These are phyloP conservation scores for Tortrix viridana DNA, from an alignment of 2,888 invertebrate species.

Conservation along the genomic window DNA sequence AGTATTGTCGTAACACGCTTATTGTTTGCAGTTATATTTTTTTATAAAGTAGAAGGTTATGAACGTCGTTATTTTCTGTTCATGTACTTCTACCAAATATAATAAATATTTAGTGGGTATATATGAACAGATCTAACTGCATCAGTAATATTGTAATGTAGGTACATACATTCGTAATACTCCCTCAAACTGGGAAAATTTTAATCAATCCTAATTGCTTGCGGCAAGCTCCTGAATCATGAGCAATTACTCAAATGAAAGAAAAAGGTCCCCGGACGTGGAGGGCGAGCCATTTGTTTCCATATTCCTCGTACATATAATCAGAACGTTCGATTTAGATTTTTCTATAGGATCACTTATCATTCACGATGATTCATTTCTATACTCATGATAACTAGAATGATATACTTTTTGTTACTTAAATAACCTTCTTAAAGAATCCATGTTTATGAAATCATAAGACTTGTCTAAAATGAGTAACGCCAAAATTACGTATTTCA, in stretches of 20 bases:
- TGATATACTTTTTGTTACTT: too few relatives aligned
- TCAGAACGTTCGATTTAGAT: neutral
- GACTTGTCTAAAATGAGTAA: too few relatives aligned
- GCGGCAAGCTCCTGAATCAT: slow-evolving; percentile 60
- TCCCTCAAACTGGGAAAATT: slow-evolving; percentile 55
- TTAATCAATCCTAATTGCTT: slow-evolving; percentile 70
- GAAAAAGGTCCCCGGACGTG: slow-evolving; percentile 46
- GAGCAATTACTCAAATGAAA: slow-evolving; percentile 70
- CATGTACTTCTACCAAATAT: too few relatives aligned
- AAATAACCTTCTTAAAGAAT: too few relatives aligned
- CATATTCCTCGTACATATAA: slow-evolving; percentile 30
- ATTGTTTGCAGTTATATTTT: too few relatives aligned
- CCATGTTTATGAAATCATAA: too few relatives aligned
- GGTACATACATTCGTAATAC: slow-evolving; percentile 32
- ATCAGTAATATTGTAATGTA: slow-evolving; percentile 12
- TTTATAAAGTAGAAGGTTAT: too few relatives aligned
- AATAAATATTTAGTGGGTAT: neutral
- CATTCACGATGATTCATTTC: neutral
- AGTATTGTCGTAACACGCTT: slow-evolving; percentile 16
- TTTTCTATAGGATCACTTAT: neutral
- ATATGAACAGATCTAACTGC: neutral
- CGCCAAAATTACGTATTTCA: too few relatives aligned
- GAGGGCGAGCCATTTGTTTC: slow-evolving; percentile 46
- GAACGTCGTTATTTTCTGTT: too few relatives aligned
- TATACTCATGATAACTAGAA: neutral